Percentiles rank a stretch among this genome's conserved stretches.
phyloP scores from a whole-genome alignment of 2,888 invertebrate species.

The Melitaea athalia region DNA sequence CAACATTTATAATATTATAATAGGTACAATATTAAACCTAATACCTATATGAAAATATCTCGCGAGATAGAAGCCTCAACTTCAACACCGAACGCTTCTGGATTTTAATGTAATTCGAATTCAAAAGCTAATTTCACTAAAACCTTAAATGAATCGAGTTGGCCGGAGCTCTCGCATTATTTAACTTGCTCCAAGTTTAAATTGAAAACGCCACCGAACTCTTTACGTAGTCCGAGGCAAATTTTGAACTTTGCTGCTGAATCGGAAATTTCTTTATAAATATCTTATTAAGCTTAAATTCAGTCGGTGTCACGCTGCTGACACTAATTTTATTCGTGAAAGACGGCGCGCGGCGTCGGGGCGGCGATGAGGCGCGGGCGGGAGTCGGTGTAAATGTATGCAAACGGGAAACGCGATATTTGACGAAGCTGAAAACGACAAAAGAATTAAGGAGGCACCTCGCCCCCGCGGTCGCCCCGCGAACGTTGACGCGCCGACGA shows the following conservation, averaged over 20 bases:
- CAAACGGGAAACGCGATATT: slow-evolving; percentile 78
- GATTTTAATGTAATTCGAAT: slow-evolving; percentile 74
- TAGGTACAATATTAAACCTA: no score
- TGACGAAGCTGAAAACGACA: slow-evolving; percentile 80
- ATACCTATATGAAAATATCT: neutral
- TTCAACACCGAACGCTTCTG: slow-evolving; percentile 47
- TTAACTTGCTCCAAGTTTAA: slow-evolving; percentile 81
- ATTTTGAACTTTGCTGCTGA: slow-evolving; percentile 82
- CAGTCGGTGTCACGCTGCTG: slow-evolving; percentile 81
- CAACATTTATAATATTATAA: no score
- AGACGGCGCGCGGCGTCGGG: slow-evolving; percentile 67
- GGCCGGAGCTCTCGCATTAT: slow-evolving; percentile 79
- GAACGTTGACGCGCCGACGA: slow-evolving; percentile 51
- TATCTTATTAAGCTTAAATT: slow-evolving; percentile 82
- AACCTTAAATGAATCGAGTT: slow-evolving; percentile 81
- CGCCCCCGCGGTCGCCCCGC: slow-evolving; percentile 41
- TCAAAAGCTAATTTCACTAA: slow-evolving; percentile 81
- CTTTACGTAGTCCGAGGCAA: slow-evolving; percentile 78
- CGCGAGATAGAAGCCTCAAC: slow-evolving; percentile 25
- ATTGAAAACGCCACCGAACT: slow-evolving; percentile 81
- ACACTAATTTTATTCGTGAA: slow-evolving; percentile 81
- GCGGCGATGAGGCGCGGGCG: slow-evolving; percentile 47
- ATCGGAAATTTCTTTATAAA: slow-evolving; percentile 82
- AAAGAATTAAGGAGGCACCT: slow-evolving; percentile 72
- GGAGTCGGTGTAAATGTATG: slow-evolving; percentile 74